Percentiles rank a stretch among this genome's conserved stretches.
Conservation (phyloP, 1,140 invertebrate genomes). For the Musca domestica region DNA sequence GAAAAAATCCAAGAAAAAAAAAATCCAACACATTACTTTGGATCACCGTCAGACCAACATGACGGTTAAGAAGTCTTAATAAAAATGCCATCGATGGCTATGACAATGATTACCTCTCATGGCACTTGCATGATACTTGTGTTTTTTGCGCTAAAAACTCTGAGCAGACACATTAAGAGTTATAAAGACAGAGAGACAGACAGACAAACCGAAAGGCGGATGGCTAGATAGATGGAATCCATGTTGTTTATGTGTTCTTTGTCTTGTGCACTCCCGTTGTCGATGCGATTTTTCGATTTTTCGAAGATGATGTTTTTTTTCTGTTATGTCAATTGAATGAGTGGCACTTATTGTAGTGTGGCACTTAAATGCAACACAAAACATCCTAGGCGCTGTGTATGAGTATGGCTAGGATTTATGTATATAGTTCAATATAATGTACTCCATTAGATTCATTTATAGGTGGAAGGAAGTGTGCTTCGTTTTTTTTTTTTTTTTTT, state of each 20-base stretch:
- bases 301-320: background rate
- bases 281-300: too few species aligned
- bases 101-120: slow-evolving; percentile 10
- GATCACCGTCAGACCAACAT: too few species aligned
- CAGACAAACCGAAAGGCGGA: background rate
- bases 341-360: too few species aligned
- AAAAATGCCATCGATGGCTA: slow-evolving; percentile 5
- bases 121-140: slow-evolving; percentile 4
- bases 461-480: too few species aligned
- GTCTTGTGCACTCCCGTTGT: background rate
- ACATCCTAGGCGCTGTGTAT: too few species aligned
- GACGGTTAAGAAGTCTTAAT: too few species aligned
- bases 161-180: background rate
- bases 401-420: too few species aligned
- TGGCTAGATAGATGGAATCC: background rate
- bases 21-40: background rate
- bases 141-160: background rate
- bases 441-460: too few species aligned
- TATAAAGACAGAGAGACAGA: background rate
- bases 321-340: background rate
- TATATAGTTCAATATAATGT: too few species aligned
- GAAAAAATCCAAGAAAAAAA: slow-evolving; percentile 7
- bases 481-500: too few species aligned
- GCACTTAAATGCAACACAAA: too few species aligned
- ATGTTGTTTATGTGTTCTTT: background rate